These are phyloP conservation scores for Malthinus flaveolus DNA, from an alignment of 2,888 invertebrate species.

Conservation along the genomic window DNA sequence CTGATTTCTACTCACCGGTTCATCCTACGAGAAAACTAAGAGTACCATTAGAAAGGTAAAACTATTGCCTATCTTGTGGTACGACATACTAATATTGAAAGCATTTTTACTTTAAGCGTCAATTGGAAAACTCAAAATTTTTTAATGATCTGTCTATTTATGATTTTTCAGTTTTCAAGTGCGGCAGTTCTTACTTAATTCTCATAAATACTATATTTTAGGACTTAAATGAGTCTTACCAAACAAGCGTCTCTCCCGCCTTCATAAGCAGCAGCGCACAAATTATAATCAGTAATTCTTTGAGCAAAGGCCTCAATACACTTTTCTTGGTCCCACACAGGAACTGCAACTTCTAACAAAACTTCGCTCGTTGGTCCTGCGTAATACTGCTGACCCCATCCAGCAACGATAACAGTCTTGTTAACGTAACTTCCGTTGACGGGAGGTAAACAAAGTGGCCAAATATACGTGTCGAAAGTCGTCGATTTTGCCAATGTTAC, in stretches of 20 bases:
- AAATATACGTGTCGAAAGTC: constrained; percentile 75
- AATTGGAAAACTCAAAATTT: too few relatives aligned
- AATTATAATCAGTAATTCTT: constrained; percentile 65
- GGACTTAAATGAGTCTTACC: constrained; percentile 54
- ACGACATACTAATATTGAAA: too few relatives aligned
- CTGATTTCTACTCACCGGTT: too few relatives aligned
- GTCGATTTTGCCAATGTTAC: constrained; percentile 68
- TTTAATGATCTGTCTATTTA: too few relatives aligned
- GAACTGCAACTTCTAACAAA: constrained; percentile 77
- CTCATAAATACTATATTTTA: too few relatives aligned
- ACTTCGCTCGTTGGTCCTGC: constrained; percentile 64
- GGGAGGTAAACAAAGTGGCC: constrained; percentile 84
- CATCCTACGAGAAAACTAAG: too few relatives aligned
- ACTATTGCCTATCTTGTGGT: too few relatives aligned
- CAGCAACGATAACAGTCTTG: constrained; percentile 68
- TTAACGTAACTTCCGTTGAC: constrained; percentile 58
- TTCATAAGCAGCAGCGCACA: constrained; percentile 77
- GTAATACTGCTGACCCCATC: constrained; percentile 78
- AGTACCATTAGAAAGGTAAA: too few relatives aligned
- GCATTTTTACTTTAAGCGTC: too few relatives aligned
- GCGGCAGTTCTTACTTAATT: too few relatives aligned
- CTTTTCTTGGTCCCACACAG: constrained; percentile 72
- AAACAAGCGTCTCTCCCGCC: constrained; percentile 85
- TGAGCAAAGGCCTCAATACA: constrained; percentile 68
- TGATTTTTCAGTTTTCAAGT: too few relatives aligned